Base-by-base conservation (phyloP, 2,888 invertebrate genomes). In the Tetragonula carbonaria region DNA sequence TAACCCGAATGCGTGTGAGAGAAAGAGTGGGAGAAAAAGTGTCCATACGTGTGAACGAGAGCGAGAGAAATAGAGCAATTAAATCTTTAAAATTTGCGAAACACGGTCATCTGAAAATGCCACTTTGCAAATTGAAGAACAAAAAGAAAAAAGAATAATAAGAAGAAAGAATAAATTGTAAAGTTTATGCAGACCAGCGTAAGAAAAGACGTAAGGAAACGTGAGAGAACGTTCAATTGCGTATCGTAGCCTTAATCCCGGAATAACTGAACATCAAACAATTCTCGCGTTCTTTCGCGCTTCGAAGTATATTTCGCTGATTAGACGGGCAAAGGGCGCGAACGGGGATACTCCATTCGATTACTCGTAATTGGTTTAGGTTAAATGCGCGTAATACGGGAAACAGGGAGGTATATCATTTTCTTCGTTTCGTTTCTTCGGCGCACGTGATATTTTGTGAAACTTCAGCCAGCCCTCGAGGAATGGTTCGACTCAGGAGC, bases 271-370 rank as follows among this genome's bases (percentile, higher is more conserved):
- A 82, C 82, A 78, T 66, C 85, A 75, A 87, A 78, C 50, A 28
- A 51, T 76, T 77, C 79, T 85, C 80, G 74, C 80, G 72, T 88
- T 85, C 67, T 78, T 81, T 83, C 79, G 79, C 89, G 89, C 85
- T 87, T 87, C 80, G 51, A 65, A 75, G 33, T 83, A 53, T 21
- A 75, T 68, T 55, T 79, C 66, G 73, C 71, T 59, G 53, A 76
- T 77, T 50, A 70, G 45, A 74, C 59, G 66, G 63, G 28, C 55
- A 65, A 23, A 77, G 50, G 18, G 57, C 66, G 72, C 45, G 23
- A 62, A 28, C 50, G 50, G 68, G 53, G 21, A 53, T 55, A 79
- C 62, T 80, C 50, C 80, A 62, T 80, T 68, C 62, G 21, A 50
- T 57, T 76, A 72, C 55, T 79, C 70, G 65, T 57, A 45, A 79